Conservation (phyloP, 2,113 vertebrate genomes). For the Phalacrocorax pelagicus region DNA sequence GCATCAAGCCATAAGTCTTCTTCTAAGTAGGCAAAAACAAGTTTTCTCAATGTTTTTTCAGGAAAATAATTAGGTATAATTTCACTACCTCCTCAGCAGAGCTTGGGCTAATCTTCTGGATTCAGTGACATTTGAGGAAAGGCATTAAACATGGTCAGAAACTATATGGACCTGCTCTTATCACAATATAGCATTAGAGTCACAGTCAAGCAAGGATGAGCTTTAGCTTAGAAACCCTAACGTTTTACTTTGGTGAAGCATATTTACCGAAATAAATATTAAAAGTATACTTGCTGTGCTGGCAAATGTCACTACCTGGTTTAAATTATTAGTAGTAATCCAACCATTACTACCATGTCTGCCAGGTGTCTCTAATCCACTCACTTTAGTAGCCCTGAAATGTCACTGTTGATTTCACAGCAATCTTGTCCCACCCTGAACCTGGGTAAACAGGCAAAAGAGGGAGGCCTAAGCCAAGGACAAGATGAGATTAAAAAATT, state of each 20-base stretch:
- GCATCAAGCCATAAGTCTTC: neutral
- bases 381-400: neutral
- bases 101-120: neutral
- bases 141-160: neutral
- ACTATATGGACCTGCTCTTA: neutral
- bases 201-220: neutral
- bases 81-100: neutral
- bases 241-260: neutral
- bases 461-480: neutral
- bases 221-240: neutral
- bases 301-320: neutral
- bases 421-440: neutral
- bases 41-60: neutral
- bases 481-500: neutral
- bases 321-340: constrained; percentile 9
- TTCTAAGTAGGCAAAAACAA: neutral
- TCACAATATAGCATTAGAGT: neutral
- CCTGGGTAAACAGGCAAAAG: neutral
- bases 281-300: neutral
- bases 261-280: neutral
- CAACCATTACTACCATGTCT: neutral
- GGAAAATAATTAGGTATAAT: neutral
- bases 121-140: neutral
- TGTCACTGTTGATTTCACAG: neutral
- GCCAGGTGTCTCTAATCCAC: neutral